phyloP scores from a whole-genome alignment of 1,140 invertebrate genomes.

The Temnothorax longispinosus region DNA sequence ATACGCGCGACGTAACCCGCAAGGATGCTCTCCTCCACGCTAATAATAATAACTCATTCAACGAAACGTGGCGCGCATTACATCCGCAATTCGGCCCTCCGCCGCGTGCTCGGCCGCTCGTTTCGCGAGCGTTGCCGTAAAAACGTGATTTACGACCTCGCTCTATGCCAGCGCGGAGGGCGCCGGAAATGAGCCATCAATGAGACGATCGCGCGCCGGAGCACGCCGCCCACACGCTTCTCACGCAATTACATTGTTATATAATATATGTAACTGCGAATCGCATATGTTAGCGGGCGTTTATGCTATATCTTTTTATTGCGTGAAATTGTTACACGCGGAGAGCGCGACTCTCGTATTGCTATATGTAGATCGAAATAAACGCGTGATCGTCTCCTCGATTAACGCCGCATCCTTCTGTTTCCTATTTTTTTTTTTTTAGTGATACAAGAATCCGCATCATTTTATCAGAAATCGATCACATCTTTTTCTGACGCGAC shows the following conservation, averaged over 20 bases:
- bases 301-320: slow-evolving; percentile 29
- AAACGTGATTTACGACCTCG: slow-evolving; percentile 24
- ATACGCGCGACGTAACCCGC: background rate
- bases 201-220: slow-evolving; percentile 30
- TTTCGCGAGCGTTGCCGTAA: slow-evolving; percentile 1
- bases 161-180: background rate
- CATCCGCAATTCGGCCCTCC: background rate
- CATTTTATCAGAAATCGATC: slow-evolving; percentile 63
- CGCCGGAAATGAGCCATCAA: slow-evolving; percentile 32
- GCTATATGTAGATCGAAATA: background rate
- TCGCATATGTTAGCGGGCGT: background rate
- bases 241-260: slow-evolving; percentile 54
- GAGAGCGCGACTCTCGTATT: background rate
- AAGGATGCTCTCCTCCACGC: background rate
- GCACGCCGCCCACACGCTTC: slow-evolving; percentile 8
- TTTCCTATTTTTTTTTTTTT: slow-evolving; percentile 41
- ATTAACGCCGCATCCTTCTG: background rate
- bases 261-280: slow-evolving; percentile 13
- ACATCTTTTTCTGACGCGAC: slow-evolving; percentile 48
- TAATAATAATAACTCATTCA: slow-evolving; percentile 22
- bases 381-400: background rate
- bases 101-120: background rate
- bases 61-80: background rate
- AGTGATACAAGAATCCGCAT: slow-evolving; percentile 63
- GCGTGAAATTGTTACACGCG: background rate